phyloP scores from a whole-genome alignment of 2,797 vertebrate species.

The Oreortyx pictus region DNA sequence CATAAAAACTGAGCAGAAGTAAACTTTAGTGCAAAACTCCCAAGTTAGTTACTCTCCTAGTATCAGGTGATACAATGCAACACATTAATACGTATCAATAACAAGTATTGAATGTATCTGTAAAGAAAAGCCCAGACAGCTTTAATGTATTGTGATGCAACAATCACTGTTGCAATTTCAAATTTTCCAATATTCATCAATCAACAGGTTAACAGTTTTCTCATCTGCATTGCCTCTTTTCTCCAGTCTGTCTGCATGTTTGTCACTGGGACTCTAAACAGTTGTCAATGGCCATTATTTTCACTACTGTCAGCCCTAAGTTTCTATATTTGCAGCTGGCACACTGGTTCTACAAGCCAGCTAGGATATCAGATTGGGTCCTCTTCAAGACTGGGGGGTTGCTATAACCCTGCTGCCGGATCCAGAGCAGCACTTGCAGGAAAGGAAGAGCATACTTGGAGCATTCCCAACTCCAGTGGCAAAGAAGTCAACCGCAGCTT shows the following conservation, averaged over 20 bases:
- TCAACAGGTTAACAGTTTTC: background rate
- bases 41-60: background rate
- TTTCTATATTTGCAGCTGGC: background rate
- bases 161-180: background rate
- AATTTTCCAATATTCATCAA: background rate
- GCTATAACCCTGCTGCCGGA: background rate
- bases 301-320: background rate
- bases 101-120: background rate
- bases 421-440: background rate
- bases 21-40: background rate
- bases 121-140: fast-evolving
- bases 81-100: background rate
- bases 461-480: background rate
- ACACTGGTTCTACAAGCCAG: background rate
- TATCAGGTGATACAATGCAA: background rate
- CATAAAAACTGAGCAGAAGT: background rate
- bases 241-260: background rate
- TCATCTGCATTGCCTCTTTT: background rate
- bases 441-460: background rate
- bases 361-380: background rate
- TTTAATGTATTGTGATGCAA: background rate
- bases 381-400: fast-evolving
- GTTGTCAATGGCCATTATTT: background rate
- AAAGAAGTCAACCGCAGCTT: fast-evolving
- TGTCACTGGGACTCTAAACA: background rate